Evolutionary conservation across 2,113 vertebrate genomes (phyloP), one percentile per base, ranked within the genome.

Genomic region (Cairina moschata): DNA sequence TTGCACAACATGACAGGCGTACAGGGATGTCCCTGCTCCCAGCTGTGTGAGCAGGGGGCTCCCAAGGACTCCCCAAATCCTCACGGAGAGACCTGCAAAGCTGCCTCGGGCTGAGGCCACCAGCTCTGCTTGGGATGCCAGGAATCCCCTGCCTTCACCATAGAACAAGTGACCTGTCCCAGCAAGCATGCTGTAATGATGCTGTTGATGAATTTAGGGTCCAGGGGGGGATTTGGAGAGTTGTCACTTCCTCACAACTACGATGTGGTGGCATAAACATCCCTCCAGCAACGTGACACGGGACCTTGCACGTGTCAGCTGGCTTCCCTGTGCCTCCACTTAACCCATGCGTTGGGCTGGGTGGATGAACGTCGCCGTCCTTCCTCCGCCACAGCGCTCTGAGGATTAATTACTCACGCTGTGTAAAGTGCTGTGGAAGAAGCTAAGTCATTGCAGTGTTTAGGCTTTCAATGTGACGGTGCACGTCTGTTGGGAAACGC

Each of bases 171-270:
- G 88, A 52, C 72, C 20, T 55, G 31, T 7, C 28, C 50, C 1
- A 0, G 21, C 58, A 18, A 29, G 56, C 63, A 29, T 5, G 71
- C 63, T 10, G 40, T 40, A 63, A 22, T 6, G 63, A 60, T 13
- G 22, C 48, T 44, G 56, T 31, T 5, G 71, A 76, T 0, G 20
- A 82, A 52, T 23, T 71, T 31, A 31, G 90, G 81, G 69, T 68
- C 71, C 23, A 11, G 46, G 46, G 16, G 5, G 10, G 23, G 20
- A 34, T 31, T 0, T 36, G 63, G 48, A 38, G 20, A 22, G 46
- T 22, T n/a, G 16, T 66, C 1, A 0, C 28, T 74, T 76, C 63
- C 48, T 58, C 10, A 1, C 8, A 9, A 0, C 63, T 32, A 55
- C 31, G 44, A 15, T 86, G 31, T 67, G 55, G 21, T 80, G 72